These are phyloP conservation scores for Pipra filicauda DNA, from an alignment of 2,113 vertebrate species.

Conservation along the genomic window DNA sequence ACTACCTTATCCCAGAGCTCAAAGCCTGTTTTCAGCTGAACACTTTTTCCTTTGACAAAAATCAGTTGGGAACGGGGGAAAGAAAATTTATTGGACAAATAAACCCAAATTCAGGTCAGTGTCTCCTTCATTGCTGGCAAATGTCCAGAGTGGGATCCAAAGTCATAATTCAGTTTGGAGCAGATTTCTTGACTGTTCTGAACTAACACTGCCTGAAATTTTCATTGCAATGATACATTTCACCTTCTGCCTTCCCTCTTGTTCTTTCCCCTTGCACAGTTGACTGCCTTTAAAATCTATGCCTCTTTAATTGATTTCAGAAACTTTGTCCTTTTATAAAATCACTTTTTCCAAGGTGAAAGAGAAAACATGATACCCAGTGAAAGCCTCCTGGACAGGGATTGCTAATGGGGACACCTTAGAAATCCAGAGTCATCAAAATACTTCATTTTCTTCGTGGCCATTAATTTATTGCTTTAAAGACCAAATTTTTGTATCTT, in stretches of 20 bases:
- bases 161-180: background rate
- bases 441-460: background rate
- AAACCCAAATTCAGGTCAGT: slow-evolving; percentile 13
- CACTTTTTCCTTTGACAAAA: background rate
- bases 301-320: slow-evolving; percentile 14
- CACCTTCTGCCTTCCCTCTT: slow-evolving; percentile 5
- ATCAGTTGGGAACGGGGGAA: background rate
- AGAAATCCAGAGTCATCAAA: background rate
- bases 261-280: background rate
- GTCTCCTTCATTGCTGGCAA: slow-evolving; percentile 22
- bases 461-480: background rate
- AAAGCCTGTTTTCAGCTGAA: background rate
- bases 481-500: background rate
- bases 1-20: background rate
- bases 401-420: background rate
- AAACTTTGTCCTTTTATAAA: slow-evolving; percentile 6
- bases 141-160: background rate
- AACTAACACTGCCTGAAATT: background rate
- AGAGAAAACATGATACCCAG: background rate
- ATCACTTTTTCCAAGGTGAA: slow-evolving; percentile 1
- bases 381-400: background rate
- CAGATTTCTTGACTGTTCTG: background rate
- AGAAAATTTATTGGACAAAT: slow-evolving; percentile 14
- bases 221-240: slow-evolving; percentile 11
- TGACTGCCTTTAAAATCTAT: slow-evolving; percentile 28